phyloP scores from a whole-genome alignment of 2,113 vertebrate genomes.

The Gobiocypris rarus region DNA sequence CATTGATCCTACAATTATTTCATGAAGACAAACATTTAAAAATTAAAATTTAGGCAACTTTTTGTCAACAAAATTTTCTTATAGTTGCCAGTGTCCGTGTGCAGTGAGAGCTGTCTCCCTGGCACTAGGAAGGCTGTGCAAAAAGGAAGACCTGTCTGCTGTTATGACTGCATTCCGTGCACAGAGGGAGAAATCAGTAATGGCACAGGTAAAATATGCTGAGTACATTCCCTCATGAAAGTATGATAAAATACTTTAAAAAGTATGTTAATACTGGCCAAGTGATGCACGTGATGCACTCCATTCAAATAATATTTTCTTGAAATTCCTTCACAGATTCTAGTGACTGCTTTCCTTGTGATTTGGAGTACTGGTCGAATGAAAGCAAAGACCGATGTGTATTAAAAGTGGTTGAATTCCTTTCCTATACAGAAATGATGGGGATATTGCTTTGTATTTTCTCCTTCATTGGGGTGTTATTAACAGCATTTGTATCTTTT shows the following conservation, averaged over 20 bases:
- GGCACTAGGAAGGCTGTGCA: slow-evolving; percentile 42
- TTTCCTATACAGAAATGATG: slow-evolving; percentile 58
- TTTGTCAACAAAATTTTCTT: neutral
- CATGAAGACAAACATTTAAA: neutral
- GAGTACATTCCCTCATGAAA: too few relatives aligned
- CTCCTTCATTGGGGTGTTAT: slow-evolving; percentile 44
- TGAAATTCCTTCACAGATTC: slow-evolving; percentile 58
- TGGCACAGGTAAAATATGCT: slow-evolving; percentile 51
- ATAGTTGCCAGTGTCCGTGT: slow-evolving; percentile 39
- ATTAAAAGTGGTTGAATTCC: slow-evolving; percentile 56
- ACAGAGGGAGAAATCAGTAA: slow-evolving; percentile 62
- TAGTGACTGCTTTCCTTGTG: slow-evolving; percentile 49
- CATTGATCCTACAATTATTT: neutral
- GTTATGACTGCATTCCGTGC: slow-evolving; percentile 34
- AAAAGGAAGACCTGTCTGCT: slow-evolving; percentile 42
- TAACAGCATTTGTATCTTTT: slow-evolving; percentile 47
- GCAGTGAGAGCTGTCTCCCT: slow-evolving; percentile 38
- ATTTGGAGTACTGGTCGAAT: neutral
- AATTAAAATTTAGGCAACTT: neutral
- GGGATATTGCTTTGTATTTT: slow-evolving; percentile 51
- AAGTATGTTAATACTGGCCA: neutral
- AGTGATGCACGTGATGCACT: neutral
- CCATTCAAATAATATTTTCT: neutral
- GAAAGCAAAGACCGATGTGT: slow-evolving; percentile 49
- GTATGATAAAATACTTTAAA: neutral